Percentiles rank a stretch among this genome's conserved stretches.
phyloP scores from a whole-genome alignment of 2,797 vertebrate genomes.

The Propithecus perrieri region DNA sequence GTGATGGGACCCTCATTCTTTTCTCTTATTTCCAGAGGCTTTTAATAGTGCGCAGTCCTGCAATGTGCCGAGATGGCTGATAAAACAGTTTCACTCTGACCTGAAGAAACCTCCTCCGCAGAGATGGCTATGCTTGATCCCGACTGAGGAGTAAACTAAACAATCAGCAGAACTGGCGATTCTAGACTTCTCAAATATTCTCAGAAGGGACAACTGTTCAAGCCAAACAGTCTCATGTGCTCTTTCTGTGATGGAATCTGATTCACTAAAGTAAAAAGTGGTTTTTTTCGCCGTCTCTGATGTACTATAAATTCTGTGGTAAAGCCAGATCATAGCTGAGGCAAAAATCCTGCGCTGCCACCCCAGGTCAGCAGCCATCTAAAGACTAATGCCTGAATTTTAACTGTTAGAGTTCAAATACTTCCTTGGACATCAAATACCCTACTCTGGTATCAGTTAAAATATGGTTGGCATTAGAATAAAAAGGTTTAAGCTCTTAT shows the following conservation, averaged over 20 bases:
- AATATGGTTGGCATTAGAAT: slow-evolving; percentile 26
- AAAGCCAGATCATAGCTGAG: not conserved
- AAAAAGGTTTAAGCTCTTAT: slow-evolving; percentile 16
- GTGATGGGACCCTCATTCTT: not conserved
- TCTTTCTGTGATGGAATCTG: not conserved
- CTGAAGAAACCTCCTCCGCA: not conserved
- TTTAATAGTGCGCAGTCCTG: not conserved
- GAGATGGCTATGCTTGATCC: not conserved
- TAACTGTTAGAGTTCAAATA: not conserved
- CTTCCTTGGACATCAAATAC: slow-evolving; percentile 11
- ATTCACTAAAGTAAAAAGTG: not conserved
- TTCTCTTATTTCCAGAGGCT: slow-evolving; percentile 3
- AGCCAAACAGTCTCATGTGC: not conserved
- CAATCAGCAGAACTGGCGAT: not conserved
- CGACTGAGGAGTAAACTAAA: not conserved
- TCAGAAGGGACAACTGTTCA: not conserved
- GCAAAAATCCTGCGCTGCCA: not conserved
- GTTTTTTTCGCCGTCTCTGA: not conserved
- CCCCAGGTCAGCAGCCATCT: not conserved
- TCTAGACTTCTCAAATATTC: not conserved
- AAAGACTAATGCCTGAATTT: not conserved
- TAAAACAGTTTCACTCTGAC: not conserved
- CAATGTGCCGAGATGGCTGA: not conserved
- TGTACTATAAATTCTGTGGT: not conserved
- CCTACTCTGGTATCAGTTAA: slow-evolving; percentile 42